These are phyloP conservation scores for Brevipalpus yothersi DNA, from an alignment of 1,140 invertebrate genomes.

Conservation along the genomic window DNA sequence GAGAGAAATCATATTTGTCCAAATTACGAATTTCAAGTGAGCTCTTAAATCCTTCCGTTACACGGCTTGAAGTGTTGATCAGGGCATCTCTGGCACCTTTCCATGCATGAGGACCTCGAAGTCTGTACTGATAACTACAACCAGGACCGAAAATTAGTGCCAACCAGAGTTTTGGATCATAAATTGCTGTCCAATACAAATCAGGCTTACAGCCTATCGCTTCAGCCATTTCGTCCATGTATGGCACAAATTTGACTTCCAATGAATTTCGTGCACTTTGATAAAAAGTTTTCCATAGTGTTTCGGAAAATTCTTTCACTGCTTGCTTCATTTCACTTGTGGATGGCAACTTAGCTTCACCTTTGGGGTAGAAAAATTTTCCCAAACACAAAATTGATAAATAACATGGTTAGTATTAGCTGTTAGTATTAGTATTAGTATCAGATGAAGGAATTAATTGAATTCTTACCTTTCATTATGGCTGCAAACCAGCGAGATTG, in stretches of 20 bases:
- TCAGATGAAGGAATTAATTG: no score
- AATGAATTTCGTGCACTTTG: slow-evolving; percentile 21
- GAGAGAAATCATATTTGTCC: no score
- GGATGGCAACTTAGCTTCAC: slow-evolving; percentile 12
- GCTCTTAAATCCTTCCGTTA: no score
- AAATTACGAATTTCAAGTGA: no score
- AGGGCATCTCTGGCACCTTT: slow-evolving; percentile 11
- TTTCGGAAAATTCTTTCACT: slow-evolving; percentile 15
- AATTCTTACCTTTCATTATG: neutral
- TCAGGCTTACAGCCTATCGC: slow-evolving; percentile 18
- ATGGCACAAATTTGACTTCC: slow-evolving; percentile 20
- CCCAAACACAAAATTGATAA: no score
- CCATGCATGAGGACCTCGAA: slow-evolving; percentile 15
- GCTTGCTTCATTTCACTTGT: slow-evolving; percentile 18
- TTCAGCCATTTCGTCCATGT: slow-evolving; percentile 18
- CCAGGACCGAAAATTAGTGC: slow-evolving; percentile 18
- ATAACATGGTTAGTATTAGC: no score
- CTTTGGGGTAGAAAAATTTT: slow-evolving; percentile 23
- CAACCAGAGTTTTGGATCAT: slow-evolving; percentile 17
- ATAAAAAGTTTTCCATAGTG: slow-evolving; percentile 16
- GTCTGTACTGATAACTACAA: slow-evolving; percentile 22
- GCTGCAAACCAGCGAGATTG: slow-evolving; percentile 13
- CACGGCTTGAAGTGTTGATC: slow-evolving; percentile 3
- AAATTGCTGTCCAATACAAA: slow-evolving; percentile 16
- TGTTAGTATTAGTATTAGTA: no score